Base-by-base conservation (phyloP, 2,113 vertebrate genomes). In the Hydropotes inermis region DNA sequence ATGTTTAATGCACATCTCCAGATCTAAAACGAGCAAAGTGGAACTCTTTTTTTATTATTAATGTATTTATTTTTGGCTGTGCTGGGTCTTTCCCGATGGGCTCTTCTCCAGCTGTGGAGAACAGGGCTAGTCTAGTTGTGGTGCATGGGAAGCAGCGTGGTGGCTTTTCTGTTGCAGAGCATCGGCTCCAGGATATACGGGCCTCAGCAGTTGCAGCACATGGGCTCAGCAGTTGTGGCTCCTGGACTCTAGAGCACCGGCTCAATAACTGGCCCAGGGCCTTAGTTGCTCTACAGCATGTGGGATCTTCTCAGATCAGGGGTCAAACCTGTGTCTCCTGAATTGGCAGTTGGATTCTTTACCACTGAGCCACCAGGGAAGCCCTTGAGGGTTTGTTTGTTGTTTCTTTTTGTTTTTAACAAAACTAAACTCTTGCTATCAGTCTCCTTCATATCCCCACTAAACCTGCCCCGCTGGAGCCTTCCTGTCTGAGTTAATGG, bases 401-500 rank as follows among this genome's bases (percentile, higher is more conserved):
- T 70, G 12, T 11, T 30, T 39, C 14, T 3, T 11, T 19, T 70
- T 21, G 4, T n/a, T 36, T 67, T 67, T n/a, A 70, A 70, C 17
- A 36, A 70, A 70, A 70, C 84, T 30, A 52, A 94, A 87, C 14
- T 91, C 61, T 96, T 76, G 36, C 23, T 70, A 33, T 84, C 33
- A 50, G 16, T 74, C 79, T 86, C 11, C 27, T 14, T 74, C 27
- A 23, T 3, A 36, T 5, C 6, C 10, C 12, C 23, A 33, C 16
- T 8, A 52, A 95, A 33, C 13, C 39, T 16, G 5, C 3, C 15
- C 1, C 27, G 28, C 55, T 47, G 54, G 27, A 17, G 4, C 50
- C 47, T 30, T 91, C 43, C 30, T 1, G 1, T 45, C 7, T 82
- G 16, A 30, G 39, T 39, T 88, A 25, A 94, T 12, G 17, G n/a